These are phyloP conservation scores for Choloepus didactylus DNA, from an alignment of 2,797 vertebrate species.

Conservation along the genomic window DNA sequence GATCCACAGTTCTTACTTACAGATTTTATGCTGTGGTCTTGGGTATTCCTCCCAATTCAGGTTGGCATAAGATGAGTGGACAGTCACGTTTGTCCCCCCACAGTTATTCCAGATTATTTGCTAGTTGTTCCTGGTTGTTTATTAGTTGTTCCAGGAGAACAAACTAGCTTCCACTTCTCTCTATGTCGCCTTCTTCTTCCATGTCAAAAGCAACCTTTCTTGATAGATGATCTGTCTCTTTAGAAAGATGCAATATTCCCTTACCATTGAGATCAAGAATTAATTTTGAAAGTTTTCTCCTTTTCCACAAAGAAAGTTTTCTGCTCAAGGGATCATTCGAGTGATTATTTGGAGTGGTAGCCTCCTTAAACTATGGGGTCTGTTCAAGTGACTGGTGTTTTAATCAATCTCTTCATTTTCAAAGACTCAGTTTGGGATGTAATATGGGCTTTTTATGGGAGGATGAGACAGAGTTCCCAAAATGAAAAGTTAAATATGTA, in stretches of 20 bases:
- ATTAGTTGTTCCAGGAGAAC: too few relatives aligned
- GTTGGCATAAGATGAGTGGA: too few relatives aligned
- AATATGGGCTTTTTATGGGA: not conserved
- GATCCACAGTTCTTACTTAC: too few relatives aligned
- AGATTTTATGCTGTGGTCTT: too few relatives aligned
- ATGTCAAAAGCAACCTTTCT: too few relatives aligned
- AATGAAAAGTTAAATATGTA: slow-evolving; percentile 13
- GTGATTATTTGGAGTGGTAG: not conserved
- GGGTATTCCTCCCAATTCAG: too few relatives aligned
- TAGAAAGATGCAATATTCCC: not conserved
- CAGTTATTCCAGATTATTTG: too few relatives aligned
- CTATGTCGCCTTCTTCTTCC: too few relatives aligned
- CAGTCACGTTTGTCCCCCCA: too few relatives aligned
- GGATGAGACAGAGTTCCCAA: not conserved
- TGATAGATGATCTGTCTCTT: not conserved
- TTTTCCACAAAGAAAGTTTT: not conserved
- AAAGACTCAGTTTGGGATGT: not conserved
- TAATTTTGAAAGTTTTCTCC: not conserved
- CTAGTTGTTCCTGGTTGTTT: too few relatives aligned
- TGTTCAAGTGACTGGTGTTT: not conserved
- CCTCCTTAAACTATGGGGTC: not conserved
- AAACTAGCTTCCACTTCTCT: too few relatives aligned
- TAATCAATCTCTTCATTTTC: not conserved
- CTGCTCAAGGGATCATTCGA: not conserved
- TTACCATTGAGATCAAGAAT: not conserved